Percentiles rank a stretch among this genome's conserved stretches.
phyloP scores from a whole-genome alignment of 2,888 invertebrate species.

The Trichopria drosophilae region DNA sequence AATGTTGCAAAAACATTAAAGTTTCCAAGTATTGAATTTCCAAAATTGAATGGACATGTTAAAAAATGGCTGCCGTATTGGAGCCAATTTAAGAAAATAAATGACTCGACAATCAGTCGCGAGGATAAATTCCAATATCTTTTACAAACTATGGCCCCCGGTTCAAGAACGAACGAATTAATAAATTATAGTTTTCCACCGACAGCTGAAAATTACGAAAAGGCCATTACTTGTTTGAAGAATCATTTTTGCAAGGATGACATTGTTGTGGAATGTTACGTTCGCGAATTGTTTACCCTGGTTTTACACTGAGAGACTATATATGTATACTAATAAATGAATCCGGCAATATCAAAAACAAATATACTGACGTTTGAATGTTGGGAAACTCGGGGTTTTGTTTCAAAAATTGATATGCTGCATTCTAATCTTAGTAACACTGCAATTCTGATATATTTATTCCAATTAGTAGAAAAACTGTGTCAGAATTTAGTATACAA shows the following conservation, averaged over 20 bases:
- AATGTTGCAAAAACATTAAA: background rate
- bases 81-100: constrained; percentile 1
- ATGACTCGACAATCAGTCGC: background rate
- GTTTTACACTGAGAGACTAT: too few relatives aligned
- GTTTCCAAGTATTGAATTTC: background rate
- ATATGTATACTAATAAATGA: too few relatives aligned
- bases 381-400: too few relatives aligned
- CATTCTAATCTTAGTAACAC: too few relatives aligned
- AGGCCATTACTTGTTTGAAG: background rate
- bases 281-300: constrained; percentile 40
- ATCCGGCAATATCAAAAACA: too few relatives aligned
- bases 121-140: too few relatives aligned
- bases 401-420: too few relatives aligned
- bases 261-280: constrained; percentile 43
- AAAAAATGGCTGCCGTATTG: background rate
- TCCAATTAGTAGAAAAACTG: too few relatives aligned
- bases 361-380: too few relatives aligned
- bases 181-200: background rate
- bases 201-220: background rate
- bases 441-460: too few relatives aligned
- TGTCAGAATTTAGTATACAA: too few relatives aligned
- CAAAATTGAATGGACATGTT: background rate
- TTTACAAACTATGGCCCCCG: background rate
- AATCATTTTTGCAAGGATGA: too few relatives aligned
- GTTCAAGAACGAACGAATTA: background rate